phyloP scores from a whole-genome alignment of 2,113 vertebrate genomes.

The Dromaius novaehollandiae region DNA sequence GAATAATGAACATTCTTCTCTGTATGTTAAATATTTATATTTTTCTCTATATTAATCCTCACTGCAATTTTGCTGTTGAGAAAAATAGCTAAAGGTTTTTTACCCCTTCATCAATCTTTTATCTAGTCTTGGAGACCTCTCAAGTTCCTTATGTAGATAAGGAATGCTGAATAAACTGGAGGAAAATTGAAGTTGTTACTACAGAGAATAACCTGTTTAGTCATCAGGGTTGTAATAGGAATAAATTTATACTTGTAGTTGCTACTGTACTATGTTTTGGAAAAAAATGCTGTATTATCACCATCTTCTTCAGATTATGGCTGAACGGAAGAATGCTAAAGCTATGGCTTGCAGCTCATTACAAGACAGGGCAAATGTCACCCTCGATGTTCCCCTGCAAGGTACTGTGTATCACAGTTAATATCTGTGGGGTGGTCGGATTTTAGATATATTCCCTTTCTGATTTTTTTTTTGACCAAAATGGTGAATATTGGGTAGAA shows the following conservation, averaged over 20 bases:
- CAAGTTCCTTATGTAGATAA: not conserved
- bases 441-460: not conserved
- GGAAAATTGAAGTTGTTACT: not conserved
- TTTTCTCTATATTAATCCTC: not conserved
- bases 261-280: not conserved
- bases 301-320: constrained; percentile 88
- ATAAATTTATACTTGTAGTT: not conserved
- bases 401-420: constrained; percentile 74
- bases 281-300: not conserved
- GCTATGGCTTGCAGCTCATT: constrained; percentile 89
- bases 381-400: constrained; percentile 94
- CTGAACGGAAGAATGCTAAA: constrained; percentile 95
- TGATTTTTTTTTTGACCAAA: not conserved
- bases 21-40: not conserved
- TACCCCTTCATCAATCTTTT: not conserved
- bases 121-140: not conserved
- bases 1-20: not conserved
- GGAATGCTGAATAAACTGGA: not conserved
- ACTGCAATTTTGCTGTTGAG: not conserved
- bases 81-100: not conserved
- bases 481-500: not conserved
- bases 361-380: constrained; percentile 79
- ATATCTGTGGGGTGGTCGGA: fast-evolving
- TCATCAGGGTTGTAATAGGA: not conserved
- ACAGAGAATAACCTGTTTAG: not conserved